These are phyloP conservation scores for Balaeniceps rex DNA, from an alignment of 2,113 vertebrate species.

Conservation along the genomic window DNA sequence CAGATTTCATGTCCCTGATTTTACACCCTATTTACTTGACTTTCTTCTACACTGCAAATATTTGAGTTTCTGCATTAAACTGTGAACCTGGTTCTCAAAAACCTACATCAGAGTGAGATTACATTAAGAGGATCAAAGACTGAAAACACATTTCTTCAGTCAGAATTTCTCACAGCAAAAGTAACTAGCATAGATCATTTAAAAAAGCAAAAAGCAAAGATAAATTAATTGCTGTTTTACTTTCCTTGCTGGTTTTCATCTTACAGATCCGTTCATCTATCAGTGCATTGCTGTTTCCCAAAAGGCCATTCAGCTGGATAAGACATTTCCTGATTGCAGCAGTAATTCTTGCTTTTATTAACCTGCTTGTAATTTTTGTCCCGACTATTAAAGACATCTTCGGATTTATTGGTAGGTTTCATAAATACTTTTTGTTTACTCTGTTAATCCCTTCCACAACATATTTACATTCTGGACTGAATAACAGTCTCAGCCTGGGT, in stretches of 20 bases:
- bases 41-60: conserved; percentile 22
- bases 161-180: not conserved
- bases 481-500: not conserved
- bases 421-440: not conserved
- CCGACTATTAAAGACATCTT: conserved; percentile 98
- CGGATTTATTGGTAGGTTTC: conserved; percentile 92
- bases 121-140: not conserved
- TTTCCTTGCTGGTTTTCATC: not conserved
- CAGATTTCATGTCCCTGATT: conserved; percentile 18
- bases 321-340: conserved; percentile 88
- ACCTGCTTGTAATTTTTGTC: conserved; percentile 94
- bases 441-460: not conserved
- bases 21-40: conserved; percentile 20
- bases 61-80: conserved; percentile 36
- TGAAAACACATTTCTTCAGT: not conserved
- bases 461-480: not conserved
- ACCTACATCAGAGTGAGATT: not conserved
- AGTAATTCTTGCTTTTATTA: conserved; percentile 83
- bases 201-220: not conserved
- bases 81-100: conserved; percentile 5
- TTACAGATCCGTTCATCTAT: conserved; percentile 93
- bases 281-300: conserved; percentile 84
- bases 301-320: conserved; percentile 90
- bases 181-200: not conserved
- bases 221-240: not conserved